Evolutionary conservation across 2,888 invertebrate species (phyloP).

Genomic region (Diaprepes abbreviatus): DNA sequence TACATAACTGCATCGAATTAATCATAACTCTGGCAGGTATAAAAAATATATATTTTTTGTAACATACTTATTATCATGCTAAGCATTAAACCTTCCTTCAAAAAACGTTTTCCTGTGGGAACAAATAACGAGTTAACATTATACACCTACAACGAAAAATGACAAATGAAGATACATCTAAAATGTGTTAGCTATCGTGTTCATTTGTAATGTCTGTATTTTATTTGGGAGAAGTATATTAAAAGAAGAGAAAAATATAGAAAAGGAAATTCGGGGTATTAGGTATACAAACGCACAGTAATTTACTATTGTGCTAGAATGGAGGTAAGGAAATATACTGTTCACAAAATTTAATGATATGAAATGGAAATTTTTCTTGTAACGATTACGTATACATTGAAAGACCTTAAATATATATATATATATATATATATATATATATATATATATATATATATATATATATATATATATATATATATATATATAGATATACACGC

Average conservation of each 20-base stretch:
- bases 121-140: slow-evolving; percentile 27
- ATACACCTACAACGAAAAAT: slow-evolving; percentile 27
- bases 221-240: slow-evolving; percentile 1
- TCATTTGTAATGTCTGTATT: slow-evolving; percentile 30
- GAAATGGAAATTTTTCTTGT: no score
- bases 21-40: no score
- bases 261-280: neutral
- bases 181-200: slow-evolving; percentile 25
- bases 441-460: no score
- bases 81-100: neutral
- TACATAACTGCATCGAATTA: no score
- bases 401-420: no score
- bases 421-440: no score
- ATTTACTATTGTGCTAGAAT: neutral
- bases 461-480: no score
- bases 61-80: neutral
- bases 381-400: no score
- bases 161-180: slow-evolving; percentile 35
- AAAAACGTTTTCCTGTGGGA: slow-evolving; percentile 11
- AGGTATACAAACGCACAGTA: neutral
- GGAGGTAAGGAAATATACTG: neutral
- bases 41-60: no score
- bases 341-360: no score
- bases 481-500: no score
- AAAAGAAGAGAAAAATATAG: neutral